Base-by-base conservation (phyloP, 2,797 vertebrate genomes). In the Enteromius treurensis region DNA sequence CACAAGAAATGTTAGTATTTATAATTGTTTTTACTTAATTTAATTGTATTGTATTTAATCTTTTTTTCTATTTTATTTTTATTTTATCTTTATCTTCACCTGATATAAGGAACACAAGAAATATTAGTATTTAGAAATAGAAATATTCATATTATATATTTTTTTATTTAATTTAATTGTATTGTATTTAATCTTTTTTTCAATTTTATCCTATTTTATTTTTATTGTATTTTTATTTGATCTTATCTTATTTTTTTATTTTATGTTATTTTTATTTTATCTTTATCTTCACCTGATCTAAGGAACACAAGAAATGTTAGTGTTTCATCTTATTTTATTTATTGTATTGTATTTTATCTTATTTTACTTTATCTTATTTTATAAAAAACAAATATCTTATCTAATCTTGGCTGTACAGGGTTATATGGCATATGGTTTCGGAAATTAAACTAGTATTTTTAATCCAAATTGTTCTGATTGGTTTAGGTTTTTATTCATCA, bases 231-330 rank as follows among this genome's bases (percentile, higher is more conserved):
- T 40, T 8, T 42, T 42, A 42, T 10, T 14, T 47, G 13, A 45
- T 45, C 2, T 45, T 45, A 45, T 45, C 3, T 45, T 45, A 45
- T 47, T 47, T 45, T 45, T 45, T 11, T 0, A 42, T 45, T 11
- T 47, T 14, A 47, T 47, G 11, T 47, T 47, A 47, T 47, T 14
- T 9, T 47, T 47, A 13, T 47, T 47, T 47, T 45, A 45, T 47
- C 45, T 47, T 47, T 47, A 47, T 14, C 13, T 4, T 47, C 45
- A 47, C 96, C 97, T 98, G 82, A 55, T 14, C 6, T n/a, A n/a
- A 74, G 19, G 29, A 7, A 11, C 23, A 47, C 1, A 1, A 29
- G 8, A 19, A 23, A 23, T 58, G 10, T 69, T 69, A 69, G 68
- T 45, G 23, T 69, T 0, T 2, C 3, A 6, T 68, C 42, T 68